A percentile compares a stretch with the other conserved stretches of the same genome.
phyloP scores from a whole-genome alignment of 1,140 invertebrate genomes.

The Battus philenor region DNA sequence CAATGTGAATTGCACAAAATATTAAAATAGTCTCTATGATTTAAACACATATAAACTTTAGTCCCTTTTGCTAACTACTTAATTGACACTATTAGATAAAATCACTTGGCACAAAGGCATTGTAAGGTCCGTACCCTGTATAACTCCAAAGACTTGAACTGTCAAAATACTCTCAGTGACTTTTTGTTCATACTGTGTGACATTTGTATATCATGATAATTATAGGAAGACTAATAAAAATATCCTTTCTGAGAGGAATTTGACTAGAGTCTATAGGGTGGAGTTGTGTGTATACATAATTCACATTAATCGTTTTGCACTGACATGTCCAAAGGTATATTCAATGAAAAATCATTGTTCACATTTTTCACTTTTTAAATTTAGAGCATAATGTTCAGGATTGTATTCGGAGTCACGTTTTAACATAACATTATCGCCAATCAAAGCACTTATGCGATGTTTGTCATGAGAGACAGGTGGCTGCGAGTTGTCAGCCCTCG shows the following conservation, averaged over 20 bases:
- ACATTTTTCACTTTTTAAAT: conserved; percentile 75
- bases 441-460: conserved; percentile 71
- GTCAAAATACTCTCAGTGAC: conserved; percentile 65
- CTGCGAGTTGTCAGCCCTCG: conserved; percentile 46
- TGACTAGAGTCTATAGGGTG: conserved; percentile 61
- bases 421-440: conserved; percentile 70
- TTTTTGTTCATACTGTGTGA: conserved; percentile 20
- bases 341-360: conserved; percentile 67
- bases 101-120: conserved; percentile 75
- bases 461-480: conserved; percentile 54
- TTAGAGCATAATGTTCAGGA: conserved; percentile 62
- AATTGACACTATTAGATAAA: conserved; percentile 73
- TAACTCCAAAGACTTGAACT: conserved; percentile 51
- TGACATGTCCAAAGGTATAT: conserved; percentile 31
- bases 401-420: conserved; percentile 68
- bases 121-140: conserved; percentile 73
- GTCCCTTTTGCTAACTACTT: conserved; percentile 65
- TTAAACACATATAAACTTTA: conserved; percentile 68
- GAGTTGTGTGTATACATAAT: conserved; percentile 41
- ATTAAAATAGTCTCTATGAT: conserved; percentile 60
- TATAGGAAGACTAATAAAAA: conserved; percentile 47
- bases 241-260: conserved; percentile 57
- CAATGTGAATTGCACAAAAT: conserved; percentile 61
- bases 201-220: conserved; percentile 31
- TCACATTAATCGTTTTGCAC: conserved; percentile 36